Base-by-base conservation (phyloP, 2,113 vertebrate genomes). In the Ammospiza nelsoni region DNA sequence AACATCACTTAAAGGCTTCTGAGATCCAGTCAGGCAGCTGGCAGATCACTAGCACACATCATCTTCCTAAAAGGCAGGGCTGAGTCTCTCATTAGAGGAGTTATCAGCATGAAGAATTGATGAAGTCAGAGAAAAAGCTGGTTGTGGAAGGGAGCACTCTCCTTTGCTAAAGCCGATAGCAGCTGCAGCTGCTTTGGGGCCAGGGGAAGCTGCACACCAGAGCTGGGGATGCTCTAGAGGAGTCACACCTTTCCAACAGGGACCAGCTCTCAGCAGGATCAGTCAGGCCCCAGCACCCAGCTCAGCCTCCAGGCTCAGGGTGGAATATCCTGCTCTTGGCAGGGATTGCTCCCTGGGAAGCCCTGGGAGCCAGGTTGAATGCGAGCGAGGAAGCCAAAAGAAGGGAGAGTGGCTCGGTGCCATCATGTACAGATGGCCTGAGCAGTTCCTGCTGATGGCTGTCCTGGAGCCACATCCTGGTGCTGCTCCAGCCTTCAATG, bases 311-410 rank as follows among this genome's bases (percentile, higher is more conserved):
- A 11, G 6, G 59, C 44, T 75, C 62, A 48, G 95, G 68, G 37
- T 63, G 91, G 67, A 83, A 69, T 33, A 76, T 87, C 33, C 80
- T 57, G 92, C 86, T 67, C 66, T 76, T 94, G 95, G 95, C 96
- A 96, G 92, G 94, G 87, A 87, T 98, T 97, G 97, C 91, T 97
- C 98, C 96, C 96, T 94, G 96, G 97, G 94, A 98, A 98, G 98
- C 97, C 96, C 93, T 46, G 57, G 89, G 77, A 95, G 58, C 37
- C 11, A 35, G 61, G 85, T 55, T 71, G 76, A 63, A 84, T 5
- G 24, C 71, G n/a, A 84, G 55, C 5, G 9, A 77, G 77, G 92
- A 51, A 87, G 90, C 75, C 94, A 92, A 84, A 62, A 0, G 9
- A 92, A 92, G 93, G 80, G 58, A 67, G 54, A n/a, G 95, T 98